Evolutionary conservation across 1,140 invertebrate species (phyloP), one percentile per base, ranked within the genome.

Genomic region (Aphaenogaster floridana): DNA sequence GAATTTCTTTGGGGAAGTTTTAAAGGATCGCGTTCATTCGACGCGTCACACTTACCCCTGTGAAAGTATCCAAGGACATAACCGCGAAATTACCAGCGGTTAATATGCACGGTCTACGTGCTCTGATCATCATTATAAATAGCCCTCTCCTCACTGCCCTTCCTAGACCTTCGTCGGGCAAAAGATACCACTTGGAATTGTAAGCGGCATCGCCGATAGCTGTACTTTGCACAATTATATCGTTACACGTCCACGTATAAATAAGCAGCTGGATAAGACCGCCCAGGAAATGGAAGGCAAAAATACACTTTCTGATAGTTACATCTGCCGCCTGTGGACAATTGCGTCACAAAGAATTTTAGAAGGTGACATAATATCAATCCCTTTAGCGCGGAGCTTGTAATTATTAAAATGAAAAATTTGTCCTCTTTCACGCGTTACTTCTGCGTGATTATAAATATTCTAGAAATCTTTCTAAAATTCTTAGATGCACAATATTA

Each of bases 221-320:
- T 7, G 7, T 17, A 50, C 91, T 91, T 34, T 86, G 76, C 11
- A 72, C 66, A 6, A 89, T 90, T 76, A 91, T 89, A 42, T 84
- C 86, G 21, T 90, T 87, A 52, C 86, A 88, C 11, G 87, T 90
- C 85, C 89, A 89, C 17, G 90, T 87, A 36, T 87, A 89, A 66
- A 90, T 83, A 57, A 89, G 68, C n/a, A 90, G 48, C 61, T 91
- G 90, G 7, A 50, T 71, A 57, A 89, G n/a, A 11, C 52, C 54
- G 36, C 80, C 86, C 28, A 69, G 11, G n/a, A 89, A 74, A 52
- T 88, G 79, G 45, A 64, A 63, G 9, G 63, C 72, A 50, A 89
- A 88, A 68, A 88, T 71, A 17, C 50, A 74, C 50, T 87, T 88
- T 28, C 86, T 83, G 9, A 81, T 66, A 15, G 15, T 8, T 8